Evolutionary conservation across 2,797 vertebrate genomes (phyloP), one percentile per base, ranked within the genome.

Genomic region (Takifugu rubripes): DNA sequence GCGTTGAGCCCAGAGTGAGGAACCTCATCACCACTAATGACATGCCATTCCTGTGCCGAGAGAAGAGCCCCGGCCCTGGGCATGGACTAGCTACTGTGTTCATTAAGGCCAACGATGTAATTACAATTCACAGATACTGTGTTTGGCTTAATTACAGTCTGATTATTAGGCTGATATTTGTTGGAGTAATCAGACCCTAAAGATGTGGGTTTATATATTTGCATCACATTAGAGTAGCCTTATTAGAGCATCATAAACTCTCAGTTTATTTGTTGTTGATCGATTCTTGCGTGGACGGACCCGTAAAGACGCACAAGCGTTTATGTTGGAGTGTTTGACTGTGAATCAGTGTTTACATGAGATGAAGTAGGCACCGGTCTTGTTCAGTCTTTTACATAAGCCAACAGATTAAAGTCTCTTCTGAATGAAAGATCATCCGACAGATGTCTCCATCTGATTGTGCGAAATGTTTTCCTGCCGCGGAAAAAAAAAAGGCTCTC

Each of bases 11-110:
- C 76, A 82, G 84, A 83, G 84, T 84, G 83, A 88, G 81, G 86
- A 87, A 87, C 87, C 85, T 87, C 84, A 87, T 90, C 88, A 86
- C 74, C 43, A 45, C 84, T 90, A 89, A 92, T 91, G 88, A 90
- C 84, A 69, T 87, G 79, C 81, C 80, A 85, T 88, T 83, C 84
- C 83, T 85, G 79, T 65, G 77, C 79, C 79, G 83, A 74, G 75
- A 78, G 79, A 74, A 42, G 75, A 84, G 81, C 72, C 70, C 59
- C 4, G 68, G 83, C 86, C 82, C 78, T 78, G 78, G 83, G 86
- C 86, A 77, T 66, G 78, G 82, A 85, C 83, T 74, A 77, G 72
- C 87, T 79, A 75, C 84, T 68, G 83, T 87, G 83, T 90, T 91
- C 88, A 90, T 91, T 90, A 90, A 82, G 80, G 74, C 81, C 78